Evolutionary conservation across 2,888 invertebrate species (phyloP).

Genomic region (Belgica antarctica): DNA sequence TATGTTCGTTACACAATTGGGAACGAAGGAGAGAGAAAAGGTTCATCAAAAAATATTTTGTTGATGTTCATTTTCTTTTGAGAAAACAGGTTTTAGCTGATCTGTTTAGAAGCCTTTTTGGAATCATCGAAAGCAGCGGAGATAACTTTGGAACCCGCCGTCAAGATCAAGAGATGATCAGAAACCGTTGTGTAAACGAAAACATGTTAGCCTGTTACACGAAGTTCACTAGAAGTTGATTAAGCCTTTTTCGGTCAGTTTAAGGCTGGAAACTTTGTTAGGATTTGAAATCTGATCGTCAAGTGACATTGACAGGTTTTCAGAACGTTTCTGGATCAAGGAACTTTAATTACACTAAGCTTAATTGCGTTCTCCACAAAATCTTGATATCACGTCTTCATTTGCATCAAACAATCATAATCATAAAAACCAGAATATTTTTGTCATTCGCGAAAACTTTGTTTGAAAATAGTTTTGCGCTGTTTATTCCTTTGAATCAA

Average conservation of each 20-base stretch:
- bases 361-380: not conserved
- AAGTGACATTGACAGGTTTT: not conserved
- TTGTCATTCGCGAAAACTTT: not conserved
- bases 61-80: not conserved
- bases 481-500: not conserved
- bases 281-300: not conserved
- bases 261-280: no score
- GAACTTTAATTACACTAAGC: not conserved
- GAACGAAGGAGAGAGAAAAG: not conserved
- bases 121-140: not conserved
- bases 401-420: not conserved
- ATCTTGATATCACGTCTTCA: not conserved
- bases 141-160: not conserved
- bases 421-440: not conserved
- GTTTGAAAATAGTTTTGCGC: not conserved
- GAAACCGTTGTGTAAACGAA: not conserved
- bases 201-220: no score
- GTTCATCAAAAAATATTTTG: not conserved
- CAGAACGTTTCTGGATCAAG: conserved; percentile 2
- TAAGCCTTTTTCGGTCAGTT: no score
- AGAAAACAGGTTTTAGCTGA: not conserved
- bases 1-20: not conserved
- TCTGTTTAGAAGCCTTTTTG: not conserved
- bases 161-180: no score
- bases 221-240: no score